phyloP scores from a whole-genome alignment of 2,113 vertebrate species.

The Telmatochromis sp. region DNA sequence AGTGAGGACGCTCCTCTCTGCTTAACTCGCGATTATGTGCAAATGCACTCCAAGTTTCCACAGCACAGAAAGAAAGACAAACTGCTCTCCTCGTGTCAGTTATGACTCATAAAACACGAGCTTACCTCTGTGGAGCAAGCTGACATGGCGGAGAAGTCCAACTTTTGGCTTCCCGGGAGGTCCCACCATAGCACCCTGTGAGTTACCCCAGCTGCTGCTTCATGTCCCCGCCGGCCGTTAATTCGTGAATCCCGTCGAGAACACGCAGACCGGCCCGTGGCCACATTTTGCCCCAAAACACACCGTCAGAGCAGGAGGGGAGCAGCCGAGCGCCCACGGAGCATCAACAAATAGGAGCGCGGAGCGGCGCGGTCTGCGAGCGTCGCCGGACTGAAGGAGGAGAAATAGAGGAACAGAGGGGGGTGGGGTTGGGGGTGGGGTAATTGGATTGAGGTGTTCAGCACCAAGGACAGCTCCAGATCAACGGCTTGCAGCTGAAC shows the following conservation, averaged over 20 bases:
- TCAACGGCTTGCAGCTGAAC: conserved; percentile 4
- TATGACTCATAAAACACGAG: not conserved
- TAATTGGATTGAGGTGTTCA: conserved; percentile 67
- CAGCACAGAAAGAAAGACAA: not conserved
- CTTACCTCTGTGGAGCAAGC: conserved; percentile 8
- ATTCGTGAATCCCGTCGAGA: not conserved
- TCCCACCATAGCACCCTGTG: conserved; percentile 22
- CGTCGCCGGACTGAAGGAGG: not conserved
- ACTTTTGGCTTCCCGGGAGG: conserved; percentile 10
- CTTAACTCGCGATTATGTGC: not conserved
- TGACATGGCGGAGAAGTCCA: not conserved
- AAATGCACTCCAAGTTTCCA: not conserved
- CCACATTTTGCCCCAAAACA: conserved; percentile 2
- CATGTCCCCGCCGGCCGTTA: not conserved
- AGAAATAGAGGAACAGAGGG: not conserved
- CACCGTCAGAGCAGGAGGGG: not conserved
- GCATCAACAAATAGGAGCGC: not conserved
- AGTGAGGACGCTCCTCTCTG: not conserved
- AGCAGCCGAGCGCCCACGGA: not conserved
- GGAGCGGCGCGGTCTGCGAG: not conserved
- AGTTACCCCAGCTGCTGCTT: not conserved
- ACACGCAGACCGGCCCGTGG: not conserved
- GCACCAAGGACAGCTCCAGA: conserved; percentile 67
- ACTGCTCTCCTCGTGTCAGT: rapidly evolving
- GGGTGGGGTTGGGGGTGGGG: not conserved